A percentile compares a stretch with the other conserved stretches of the same genome.
Conservation (phyloP, 2,888 invertebrate species). For the Zaprionus bogoriensis region DNA sequence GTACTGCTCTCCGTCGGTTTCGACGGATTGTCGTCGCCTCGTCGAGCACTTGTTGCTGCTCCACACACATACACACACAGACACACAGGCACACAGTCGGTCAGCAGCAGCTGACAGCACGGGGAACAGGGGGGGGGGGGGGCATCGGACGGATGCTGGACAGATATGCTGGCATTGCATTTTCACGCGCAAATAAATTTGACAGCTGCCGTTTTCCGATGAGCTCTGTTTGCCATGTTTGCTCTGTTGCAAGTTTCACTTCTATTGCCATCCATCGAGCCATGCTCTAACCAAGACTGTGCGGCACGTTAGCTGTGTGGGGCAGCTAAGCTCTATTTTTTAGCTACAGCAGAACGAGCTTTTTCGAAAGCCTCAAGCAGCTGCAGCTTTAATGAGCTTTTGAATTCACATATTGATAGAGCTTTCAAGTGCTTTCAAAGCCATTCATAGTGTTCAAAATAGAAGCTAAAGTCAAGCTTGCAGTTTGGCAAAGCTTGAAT, state of each 20-base stretch:
- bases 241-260: conserved; percentile 3
- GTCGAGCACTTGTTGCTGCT: conserved; percentile 1
- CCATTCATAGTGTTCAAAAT: not conserved
- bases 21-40: not conserved
- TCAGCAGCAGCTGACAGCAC: not conserved
- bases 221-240: conserved; percentile 17
- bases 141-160: not conserved
- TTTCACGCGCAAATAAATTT: conserved; percentile 65
- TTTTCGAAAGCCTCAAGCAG: not conserved
- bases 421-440: not conserved
- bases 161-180: conserved; percentile 23
- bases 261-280: not conserved
- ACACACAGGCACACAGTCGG: not conserved
- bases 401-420: too few relatives aligned
- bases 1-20: not conserved
- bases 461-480: too few relatives aligned
- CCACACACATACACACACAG: not conserved
- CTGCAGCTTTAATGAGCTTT: not conserved
- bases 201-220: conserved; percentile 54
- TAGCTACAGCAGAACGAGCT: too few relatives aligned
- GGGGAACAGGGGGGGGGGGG: not conserved
- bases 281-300: not conserved
- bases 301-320: not conserved
- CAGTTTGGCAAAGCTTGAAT: too few relatives aligned
- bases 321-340: not conserved